Conservation (phyloP, 2,113 vertebrate genomes). For the Nannospalax galili region DNA sequence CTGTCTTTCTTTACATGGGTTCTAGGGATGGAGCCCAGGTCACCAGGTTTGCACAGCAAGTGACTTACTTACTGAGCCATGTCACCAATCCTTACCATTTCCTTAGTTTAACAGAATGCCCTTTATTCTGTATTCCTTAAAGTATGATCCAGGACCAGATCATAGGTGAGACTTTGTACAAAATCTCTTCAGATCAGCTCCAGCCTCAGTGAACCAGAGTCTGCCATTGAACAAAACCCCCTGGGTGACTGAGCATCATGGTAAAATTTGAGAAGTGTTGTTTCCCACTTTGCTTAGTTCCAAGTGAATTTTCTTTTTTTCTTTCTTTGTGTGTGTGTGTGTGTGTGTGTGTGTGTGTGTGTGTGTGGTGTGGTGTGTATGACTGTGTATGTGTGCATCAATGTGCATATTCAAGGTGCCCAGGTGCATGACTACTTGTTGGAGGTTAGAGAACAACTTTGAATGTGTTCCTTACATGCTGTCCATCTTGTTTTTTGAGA, state of each 20-base stretch:
- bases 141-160: neutral
- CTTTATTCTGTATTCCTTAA: neutral
- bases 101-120: neutral
- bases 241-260: no score
- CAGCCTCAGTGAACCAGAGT: neutral
- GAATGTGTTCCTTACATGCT: neutral
- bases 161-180: neutral
- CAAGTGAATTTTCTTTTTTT: neutral
- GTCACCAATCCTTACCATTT: neutral
- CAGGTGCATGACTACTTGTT: neutral
- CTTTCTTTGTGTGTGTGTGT: neutral
- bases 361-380: neutral
- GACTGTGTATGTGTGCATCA: no score
- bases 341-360: neutral
- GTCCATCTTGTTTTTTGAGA: neutral
- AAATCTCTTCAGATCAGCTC: neutral
- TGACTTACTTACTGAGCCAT: neutral
- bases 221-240: neutral
- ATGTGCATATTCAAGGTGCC: no score
- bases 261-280: neutral
- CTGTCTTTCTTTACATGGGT: no score
- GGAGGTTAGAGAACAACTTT: neutral
- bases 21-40: neutral
- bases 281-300: neutral
- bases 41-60: neutral